Base-by-base conservation (phyloP, 2,797 vertebrate genomes). In the Alectoris magna region DNA sequence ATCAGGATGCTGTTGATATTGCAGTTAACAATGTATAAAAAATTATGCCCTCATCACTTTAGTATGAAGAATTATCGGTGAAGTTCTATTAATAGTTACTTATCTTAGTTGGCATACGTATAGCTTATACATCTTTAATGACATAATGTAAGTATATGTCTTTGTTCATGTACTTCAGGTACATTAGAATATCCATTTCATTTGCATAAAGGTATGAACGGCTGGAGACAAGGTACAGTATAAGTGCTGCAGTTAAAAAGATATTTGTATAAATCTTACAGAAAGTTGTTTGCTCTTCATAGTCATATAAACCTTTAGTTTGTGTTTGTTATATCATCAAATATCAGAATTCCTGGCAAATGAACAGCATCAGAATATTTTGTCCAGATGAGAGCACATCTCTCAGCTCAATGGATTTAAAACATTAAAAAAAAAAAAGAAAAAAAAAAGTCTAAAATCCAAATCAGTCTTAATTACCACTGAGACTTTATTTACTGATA, bases 1-100 rank as follows among this genome's bases (percentile, higher is more conserved):
- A 58, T 88, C 39, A 76, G 71, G 31, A 71, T 59, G 27, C 23
- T 88, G 64, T 64, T 84, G 66, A 92, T 76, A n/a, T 71, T 94
- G 74, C 18, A 56, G 31, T 43, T 56, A 91, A 75, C 49, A 68
- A 59, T 2, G 3, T 51, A 63, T 14, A 39, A 75, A 88, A 80
- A 48, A 24, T 21, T 80, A 34, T 6, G 27, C 49, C 29, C 73
- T 31, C 4, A 9, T 16, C 66, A 76, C 11, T 51, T 68, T 16
- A 27, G 5, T 51, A 76, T 27, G 38, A 73, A 90, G 63, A 86
- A 72, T 66, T 58, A 56, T n/a, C 59, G 72, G 11, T 31, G 23
- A 31, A 80, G 27, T 64, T 62, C n/a, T 69, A 46, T 4, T 79
- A 85, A 58, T 53, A 60, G 4, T 60, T 73, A 11, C 9, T 43